These are phyloP conservation scores for Mallotus villosus DNA, from an alignment of 2,797 vertebrate genomes.

Conservation along the genomic window DNA sequence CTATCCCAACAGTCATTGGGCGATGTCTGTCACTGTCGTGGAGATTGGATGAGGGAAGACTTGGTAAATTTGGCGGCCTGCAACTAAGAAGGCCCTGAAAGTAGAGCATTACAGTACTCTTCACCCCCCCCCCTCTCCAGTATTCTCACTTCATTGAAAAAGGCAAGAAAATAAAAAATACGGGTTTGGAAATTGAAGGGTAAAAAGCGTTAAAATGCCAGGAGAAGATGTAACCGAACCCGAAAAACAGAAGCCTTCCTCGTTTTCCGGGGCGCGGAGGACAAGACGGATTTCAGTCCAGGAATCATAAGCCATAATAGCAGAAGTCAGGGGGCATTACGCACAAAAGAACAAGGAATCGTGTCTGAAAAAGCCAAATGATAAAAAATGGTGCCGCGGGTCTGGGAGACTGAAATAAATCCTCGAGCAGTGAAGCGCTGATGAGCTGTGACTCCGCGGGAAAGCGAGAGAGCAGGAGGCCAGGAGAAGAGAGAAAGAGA, in stretches of 20 bases:
- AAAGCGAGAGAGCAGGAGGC: background rate
- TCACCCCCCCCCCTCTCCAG: background rate
- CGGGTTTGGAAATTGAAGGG: background rate
- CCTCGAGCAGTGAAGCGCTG: constrained; percentile 17
- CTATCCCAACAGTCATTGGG: no score
- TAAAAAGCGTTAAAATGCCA: background rate
- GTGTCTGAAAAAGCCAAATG: constrained; percentile 30
- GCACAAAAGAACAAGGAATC: constrained; percentile 13
- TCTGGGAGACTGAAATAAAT: constrained; percentile 18
- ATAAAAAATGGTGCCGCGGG: constrained; percentile 12
- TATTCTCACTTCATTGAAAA: background rate
- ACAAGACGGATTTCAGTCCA: constrained; percentile 13
- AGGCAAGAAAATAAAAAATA: background rate
- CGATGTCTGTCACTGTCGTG: no score
- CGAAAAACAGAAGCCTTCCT: constrained; percentile 16
- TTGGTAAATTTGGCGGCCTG: no score
- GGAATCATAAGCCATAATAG: constrained; percentile 4
- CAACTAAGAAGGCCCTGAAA: no score
- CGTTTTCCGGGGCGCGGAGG: constrained; percentile 6
- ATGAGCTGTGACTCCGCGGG: constrained; percentile 36
- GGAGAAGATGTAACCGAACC: background rate
- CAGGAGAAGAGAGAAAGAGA: background rate
- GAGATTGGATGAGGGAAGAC: no score
- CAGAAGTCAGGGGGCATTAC: constrained; percentile 7
- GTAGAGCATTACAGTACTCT: no score